Base-by-base conservation (phyloP, 1,140 invertebrate genomes). In the Drosophila bipectinata region DNA sequence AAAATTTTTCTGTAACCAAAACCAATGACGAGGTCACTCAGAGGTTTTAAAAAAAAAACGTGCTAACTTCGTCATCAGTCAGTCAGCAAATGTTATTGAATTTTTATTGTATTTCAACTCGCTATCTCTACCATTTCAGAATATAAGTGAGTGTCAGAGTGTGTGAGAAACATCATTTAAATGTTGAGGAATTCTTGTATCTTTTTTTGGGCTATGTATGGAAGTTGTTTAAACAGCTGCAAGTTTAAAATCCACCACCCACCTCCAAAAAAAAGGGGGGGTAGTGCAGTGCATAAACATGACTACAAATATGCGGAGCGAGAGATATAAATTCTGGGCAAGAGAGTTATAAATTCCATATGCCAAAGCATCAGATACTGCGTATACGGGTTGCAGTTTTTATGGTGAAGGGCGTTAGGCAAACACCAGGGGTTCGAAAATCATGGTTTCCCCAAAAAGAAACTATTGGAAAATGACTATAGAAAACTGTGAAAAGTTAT, bases 191-290 rank as follows among this genome's bases (percentile, higher is more conserved):
- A 63, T 51, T 62, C 58, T 61, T 55, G 37, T 53, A 72, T 72
- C 75, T 75, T 44, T 62, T 37, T 18, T 47, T 18, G 21, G 55
- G 18, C 30, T 55, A 34, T 39, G 21, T 44, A 32, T 74, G 61
- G 58, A 45, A 30, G 53, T 74, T 84, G 78, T 84, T 84, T 87
- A 84, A 84, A 84, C 81, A 84, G 81, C 81, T 84, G 80, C 61
- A 28, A 61, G 55, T 58, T 68, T 69, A 39, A 66, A 58, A 72
- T 44, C 21, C 58, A 24, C 55, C 44, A 54, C 76, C 68, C 72
- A 69, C 77, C 34, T 53, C 48, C 48, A 24, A 45, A 39, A 9
- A 45, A n/a, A 21, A 9, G 30, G 26, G 15, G 30, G n/a, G 30
- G 24, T 24, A 30, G 14, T 18, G 53, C 37, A 47, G 59, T 63